These are phyloP conservation scores for Anguilla rostrata DNA, from an alignment of 2,113 vertebrate genomes.

Conservation along the genomic window DNA sequence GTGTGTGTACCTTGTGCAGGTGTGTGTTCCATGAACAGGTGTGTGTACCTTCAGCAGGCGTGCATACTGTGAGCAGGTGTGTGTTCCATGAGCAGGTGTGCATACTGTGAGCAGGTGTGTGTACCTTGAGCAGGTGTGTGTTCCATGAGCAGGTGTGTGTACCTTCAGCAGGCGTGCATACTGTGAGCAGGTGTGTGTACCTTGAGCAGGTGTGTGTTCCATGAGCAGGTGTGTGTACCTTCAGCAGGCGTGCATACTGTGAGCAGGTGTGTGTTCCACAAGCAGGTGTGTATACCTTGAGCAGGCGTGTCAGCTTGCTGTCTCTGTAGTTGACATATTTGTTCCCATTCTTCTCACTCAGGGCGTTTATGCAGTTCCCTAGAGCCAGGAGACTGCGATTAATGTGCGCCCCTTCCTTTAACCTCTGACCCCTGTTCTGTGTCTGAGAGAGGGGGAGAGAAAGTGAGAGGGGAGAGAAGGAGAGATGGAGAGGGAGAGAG, in stretches of 20 bases:
- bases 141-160: too few species aligned
- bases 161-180: too few species aligned
- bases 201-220: constrained; percentile 82
- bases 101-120: too few species aligned
- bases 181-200: constrained; percentile 49
- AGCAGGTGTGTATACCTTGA: constrained; percentile 73
- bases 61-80: constrained; percentile 65
- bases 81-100: constrained; percentile 48
- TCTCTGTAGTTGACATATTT: constrained; percentile 91
- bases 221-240: too few species aligned
- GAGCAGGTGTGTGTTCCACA: background rate
- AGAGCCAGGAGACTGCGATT: constrained; percentile 89
- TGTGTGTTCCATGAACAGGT: too few species aligned
- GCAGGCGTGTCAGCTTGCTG: constrained; percentile 90
- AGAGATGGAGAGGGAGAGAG: background rate
- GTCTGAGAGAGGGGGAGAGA: constrained; percentile 64
- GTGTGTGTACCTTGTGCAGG: too few species aligned
- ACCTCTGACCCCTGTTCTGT: constrained; percentile 85
- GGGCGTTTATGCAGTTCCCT: constrained; percentile 92
- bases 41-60: constrained; percentile 69
- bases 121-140: constrained; percentile 87
- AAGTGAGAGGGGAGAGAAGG: background rate
- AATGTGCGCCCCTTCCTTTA: constrained; percentile 93
- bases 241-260: too few species aligned
- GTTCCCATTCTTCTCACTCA: constrained; percentile 76